These are phyloP conservation scores for Parascotia fuliginaria DNA, from an alignment of 2,888 invertebrate genomes.

Conservation along the genomic window DNA sequence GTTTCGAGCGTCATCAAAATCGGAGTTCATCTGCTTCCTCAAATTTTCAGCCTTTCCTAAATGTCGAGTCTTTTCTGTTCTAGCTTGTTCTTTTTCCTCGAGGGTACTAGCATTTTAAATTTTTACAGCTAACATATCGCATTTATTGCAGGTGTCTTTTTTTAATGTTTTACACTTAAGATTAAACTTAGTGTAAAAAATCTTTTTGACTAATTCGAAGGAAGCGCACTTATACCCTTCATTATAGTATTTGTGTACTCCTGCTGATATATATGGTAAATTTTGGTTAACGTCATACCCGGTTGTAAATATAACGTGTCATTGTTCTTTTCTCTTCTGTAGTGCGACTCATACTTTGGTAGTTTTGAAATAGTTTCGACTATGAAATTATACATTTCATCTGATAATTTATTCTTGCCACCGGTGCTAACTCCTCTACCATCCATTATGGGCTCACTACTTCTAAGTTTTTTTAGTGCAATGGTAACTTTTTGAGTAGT, in stretches of 20 bases:
- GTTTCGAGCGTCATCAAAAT: constrained; percentile 16
- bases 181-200: constrained; percentile 16
- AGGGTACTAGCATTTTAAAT: constrained; percentile 9
- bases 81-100: constrained; percentile 6
- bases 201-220: constrained; percentile 12
- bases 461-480: constrained; percentile 16
- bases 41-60: constrained; percentile 8
- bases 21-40: constrained; percentile 2
- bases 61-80: constrained; percentile 1
- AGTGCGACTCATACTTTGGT: constrained; percentile 27
- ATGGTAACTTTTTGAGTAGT: constrained; percentile 23
- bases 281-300: constrained; percentile 19
- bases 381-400: constrained; percentile 14
- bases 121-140: constrained; percentile 9
- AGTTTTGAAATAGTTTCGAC: constrained; percentile 20
- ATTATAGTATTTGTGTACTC: constrained; percentile 10
- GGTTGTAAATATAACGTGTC: constrained; percentile 19
- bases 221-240: constrained; percentile 14
- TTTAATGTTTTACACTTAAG: too few species aligned
- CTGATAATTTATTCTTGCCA: constrained; percentile 20
- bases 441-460: constrained; percentile 13
- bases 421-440: constrained; percentile 16
- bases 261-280: constrained; percentile 17
- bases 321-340: constrained; percentile 17
- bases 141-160: too few species aligned